Percentiles rank a stretch among this genome's conserved stretches.
phyloP scores from a whole-genome alignment of 2,113 vertebrate species.

The Cichladusa arquata region DNA sequence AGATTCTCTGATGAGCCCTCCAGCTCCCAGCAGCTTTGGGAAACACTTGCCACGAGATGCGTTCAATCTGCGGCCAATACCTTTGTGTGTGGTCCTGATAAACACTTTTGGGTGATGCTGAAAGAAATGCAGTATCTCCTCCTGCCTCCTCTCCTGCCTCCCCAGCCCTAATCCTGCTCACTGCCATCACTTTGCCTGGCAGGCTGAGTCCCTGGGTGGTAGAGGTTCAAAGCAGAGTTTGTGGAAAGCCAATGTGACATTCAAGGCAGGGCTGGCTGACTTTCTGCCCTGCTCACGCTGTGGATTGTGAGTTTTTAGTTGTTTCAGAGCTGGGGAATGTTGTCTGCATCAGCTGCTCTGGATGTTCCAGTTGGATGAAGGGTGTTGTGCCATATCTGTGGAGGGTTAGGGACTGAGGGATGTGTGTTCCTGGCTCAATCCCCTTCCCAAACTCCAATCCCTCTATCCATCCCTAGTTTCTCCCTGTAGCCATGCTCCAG shows the following conservation, averaged over 20 bases:
- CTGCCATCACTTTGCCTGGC: background rate
- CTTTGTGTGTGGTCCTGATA: conserved; percentile 45
- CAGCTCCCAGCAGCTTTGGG: background rate
- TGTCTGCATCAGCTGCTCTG: background rate
- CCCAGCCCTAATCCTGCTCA: background rate
- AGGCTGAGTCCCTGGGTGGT: background rate
- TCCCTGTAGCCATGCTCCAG: background rate
- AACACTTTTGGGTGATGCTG: conserved; percentile 13
- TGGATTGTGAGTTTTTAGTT: background rate
- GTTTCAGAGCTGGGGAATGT: background rate
- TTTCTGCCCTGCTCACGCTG: fast-evolving
- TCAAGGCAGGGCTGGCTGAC: background rate
- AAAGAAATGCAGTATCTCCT: background rate
- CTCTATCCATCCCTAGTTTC: background rate
- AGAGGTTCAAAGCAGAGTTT: background rate
- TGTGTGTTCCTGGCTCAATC: background rate
- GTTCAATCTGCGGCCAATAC: background rate
- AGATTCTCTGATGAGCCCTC: conserved; percentile 52
- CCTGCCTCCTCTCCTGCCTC: background rate
- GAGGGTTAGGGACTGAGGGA: background rate
- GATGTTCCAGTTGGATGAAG: background rate
- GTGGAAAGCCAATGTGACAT: background rate
- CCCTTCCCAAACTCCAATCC: background rate
- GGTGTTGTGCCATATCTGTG: fast-evolving
- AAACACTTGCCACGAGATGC: background rate